Evolutionary conservation across 2,113 vertebrate genomes (phyloP).

Genomic region (Myiozetetes cayanensis): DNA sequence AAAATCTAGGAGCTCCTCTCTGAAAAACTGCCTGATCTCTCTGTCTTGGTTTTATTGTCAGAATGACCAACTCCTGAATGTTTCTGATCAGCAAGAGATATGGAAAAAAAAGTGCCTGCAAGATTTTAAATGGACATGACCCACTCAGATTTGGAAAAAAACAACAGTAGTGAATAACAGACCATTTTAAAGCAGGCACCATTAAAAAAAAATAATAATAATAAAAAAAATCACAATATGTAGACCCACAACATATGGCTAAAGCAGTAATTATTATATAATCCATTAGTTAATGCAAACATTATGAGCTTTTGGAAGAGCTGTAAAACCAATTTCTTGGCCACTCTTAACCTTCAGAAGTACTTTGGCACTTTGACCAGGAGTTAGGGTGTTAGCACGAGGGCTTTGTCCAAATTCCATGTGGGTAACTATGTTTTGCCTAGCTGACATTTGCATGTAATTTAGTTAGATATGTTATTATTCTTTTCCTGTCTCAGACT

Average conservation of each 20-base stretch:
- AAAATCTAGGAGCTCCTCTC: background rate
- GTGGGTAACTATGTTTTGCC: background rate
- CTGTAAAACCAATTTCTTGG: slow-evolving; percentile 28
- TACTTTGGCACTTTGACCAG: background rate
- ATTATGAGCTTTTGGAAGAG: background rate
- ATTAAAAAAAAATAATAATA: background rate
- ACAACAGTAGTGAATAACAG: background rate
- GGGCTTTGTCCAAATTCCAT: background rate
- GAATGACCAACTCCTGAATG: background rate
- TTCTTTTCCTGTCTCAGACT: background rate
- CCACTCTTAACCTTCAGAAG: background rate
- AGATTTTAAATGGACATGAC: background rate
- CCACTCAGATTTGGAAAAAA: background rate
- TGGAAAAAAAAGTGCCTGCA: background rate
- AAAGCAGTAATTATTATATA: background rate
- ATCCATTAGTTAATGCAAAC: background rate
- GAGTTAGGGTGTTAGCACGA: background rate
- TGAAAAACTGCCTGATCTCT: background rate
- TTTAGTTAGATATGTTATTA: background rate
- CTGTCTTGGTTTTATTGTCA: background rate
- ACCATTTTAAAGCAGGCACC: background rate
- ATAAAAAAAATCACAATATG: background rate
- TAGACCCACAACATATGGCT: background rate
- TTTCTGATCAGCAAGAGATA: background rate
- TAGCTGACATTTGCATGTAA: background rate